Base-by-base conservation (phyloP, 2,797 vertebrate genomes). In the Syngnathus acus region DNA sequence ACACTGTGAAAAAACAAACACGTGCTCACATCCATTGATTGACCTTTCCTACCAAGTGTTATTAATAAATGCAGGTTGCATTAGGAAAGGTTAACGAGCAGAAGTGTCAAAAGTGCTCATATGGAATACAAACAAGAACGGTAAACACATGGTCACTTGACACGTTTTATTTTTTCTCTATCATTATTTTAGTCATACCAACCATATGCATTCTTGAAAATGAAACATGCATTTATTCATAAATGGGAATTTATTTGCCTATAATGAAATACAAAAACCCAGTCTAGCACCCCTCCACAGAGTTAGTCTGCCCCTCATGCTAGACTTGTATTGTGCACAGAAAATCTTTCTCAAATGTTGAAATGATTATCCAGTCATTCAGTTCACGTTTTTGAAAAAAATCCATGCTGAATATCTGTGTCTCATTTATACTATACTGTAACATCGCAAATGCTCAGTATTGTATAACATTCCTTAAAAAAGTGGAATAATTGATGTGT, bases 21-120 rank as follows among this genome's bases (percentile, higher is more conserved):
- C 71, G 70, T 10, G 38, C 67, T 69, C 72, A 72, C 73, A 72
- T 51, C 72, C 81, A 87, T 83, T 64, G 80, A 84, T 78, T 91
- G 90, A 91, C 91, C 90, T 91, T 92, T 91, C 75, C 81, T 11
- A 64, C 76, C 65, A 81, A 86, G 79, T 81, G 80, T 89, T 89
- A 91, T 89, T 92, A 91, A 91, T 91, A 89, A 86, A 85, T 85
- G 84, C 83, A 80, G 84, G 73, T 82, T 71, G 69, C 80, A 89
- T 90, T 88, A 87, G 78, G 75, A 91, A 92, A 92, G 90, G 90
- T 92, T 91, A 92, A 92, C 78, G 72, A 90, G 88, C 80, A 78
- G 77, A 69, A 84, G 78, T 74, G 73, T 78, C 76, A 78, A 72
- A 70, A 66, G 70, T 37, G 38, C 83, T 81, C 77, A 78, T 74